Base-by-base conservation (phyloP, 1,140 invertebrate species). In the Saccostrea cuccullata region DNA sequence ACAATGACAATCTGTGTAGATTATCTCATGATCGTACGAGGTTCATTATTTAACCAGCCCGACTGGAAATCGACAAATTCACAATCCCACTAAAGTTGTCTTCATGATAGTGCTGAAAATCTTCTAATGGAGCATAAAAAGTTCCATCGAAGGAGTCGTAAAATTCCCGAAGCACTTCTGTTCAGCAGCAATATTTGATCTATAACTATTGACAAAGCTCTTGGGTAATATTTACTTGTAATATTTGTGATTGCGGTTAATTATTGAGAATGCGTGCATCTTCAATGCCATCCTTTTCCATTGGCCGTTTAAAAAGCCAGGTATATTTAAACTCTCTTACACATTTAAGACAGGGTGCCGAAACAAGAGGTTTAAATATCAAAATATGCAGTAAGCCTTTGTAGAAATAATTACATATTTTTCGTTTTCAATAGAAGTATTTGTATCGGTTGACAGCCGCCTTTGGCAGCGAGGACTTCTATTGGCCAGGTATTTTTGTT, bases 361-460 rank as follows among this genome's bases (percentile, higher is more conserved):
- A 77, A 77, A 77, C 70, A 77, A 77, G 70, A 77, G 70, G 70
- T 77, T 77, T 77, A 77, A 77, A 77, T 23, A 77, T 77, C 70
- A 77, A 77, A 77, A 36, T 30, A n/a, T 77, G 26, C 26, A 36
- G 15, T 36, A 36, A 77, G 26, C 26, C 70, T 36, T 77, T 77
- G 26, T 77, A 77, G 70, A 77, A 77, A 77, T 77, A 77, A 77
- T 77, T 77, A 77, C 70, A 77, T 77, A 77, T 77, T 77, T 77
- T 77, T 77, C 70, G 23, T 12, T 77, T 77, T 77, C 70, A 77
- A 77, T 77, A 77, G 70, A 26, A 36, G 11, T 77, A 30, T 77
- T 77, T 77, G 70, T 77, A 15, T 77, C 70, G 70, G 70, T 77
- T 77, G 70, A 77, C 70, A 77, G 70, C 70, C 12, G 26, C 70